phyloP scores from a whole-genome alignment of 1,140 invertebrate genomes.

The Drosophila funebris region DNA sequence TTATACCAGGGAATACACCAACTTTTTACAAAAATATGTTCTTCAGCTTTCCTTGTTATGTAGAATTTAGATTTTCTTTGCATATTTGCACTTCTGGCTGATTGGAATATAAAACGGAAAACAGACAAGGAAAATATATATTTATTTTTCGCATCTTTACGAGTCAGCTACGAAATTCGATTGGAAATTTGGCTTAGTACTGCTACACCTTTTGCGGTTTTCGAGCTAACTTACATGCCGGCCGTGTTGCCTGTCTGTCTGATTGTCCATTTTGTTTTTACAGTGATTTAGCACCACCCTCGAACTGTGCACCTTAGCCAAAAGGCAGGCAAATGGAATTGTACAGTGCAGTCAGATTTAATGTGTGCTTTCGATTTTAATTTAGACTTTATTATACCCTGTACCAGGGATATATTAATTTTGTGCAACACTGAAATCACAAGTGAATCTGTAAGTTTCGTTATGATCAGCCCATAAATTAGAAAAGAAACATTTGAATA shows the following conservation, averaged over 20 bases:
- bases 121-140: not conserved
- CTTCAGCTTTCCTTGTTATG: not conserved
- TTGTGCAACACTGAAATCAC: too few species aligned
- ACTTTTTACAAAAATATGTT: too few species aligned
- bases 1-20: too few species aligned
- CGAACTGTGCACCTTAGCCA: not conserved
- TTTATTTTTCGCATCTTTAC: slow-evolving; percentile 20
- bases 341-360: slow-evolving; percentile 1
- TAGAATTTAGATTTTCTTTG: not conserved
- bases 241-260: slow-evolving; percentile 8
- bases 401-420: too few species aligned
- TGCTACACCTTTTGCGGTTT: slow-evolving; percentile 55
- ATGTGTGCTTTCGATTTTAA: slow-evolving; percentile 67
- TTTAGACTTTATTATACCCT: slow-evolving; percentile 66
- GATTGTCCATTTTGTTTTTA: slow-evolving; percentile 57
- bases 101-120: not conserved
- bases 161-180: slow-evolving; percentile 41
- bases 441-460: too few species aligned
- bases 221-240: slow-evolving; percentile 64
- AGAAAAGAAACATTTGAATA: too few species aligned
- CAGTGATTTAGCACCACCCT: slow-evolving; percentile 63
- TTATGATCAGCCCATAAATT: too few species aligned
- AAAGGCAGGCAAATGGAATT: slow-evolving; percentile 39
- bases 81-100: not conserved
- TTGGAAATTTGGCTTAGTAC: slow-evolving; percentile 52